A percentile compares a stretch with the other conserved stretches of the same genome.
These are phyloP conservation scores for Pomacea canaliculata DNA, from an alignment of 2,888 invertebrate species.

Conservation along the genomic window DNA sequence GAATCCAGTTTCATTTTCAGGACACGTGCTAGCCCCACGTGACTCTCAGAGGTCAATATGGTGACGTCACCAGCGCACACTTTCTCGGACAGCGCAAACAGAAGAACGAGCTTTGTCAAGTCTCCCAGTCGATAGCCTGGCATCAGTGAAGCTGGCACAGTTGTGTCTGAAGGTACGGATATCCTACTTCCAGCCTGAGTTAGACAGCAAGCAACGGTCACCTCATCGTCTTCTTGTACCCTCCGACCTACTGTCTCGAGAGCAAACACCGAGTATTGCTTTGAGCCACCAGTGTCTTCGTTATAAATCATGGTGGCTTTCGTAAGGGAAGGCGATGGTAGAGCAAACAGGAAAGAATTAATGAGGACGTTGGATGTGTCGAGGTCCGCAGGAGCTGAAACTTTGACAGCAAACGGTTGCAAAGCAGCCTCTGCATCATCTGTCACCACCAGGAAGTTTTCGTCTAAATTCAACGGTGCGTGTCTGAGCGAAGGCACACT, in stretches of 20 bases:
- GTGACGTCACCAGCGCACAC: neutral
- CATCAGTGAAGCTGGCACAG: slow-evolving; percentile 9
- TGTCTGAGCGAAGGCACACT: slow-evolving; percentile 16
- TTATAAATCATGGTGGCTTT: slow-evolving; percentile 19
- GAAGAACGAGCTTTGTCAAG: slow-evolving; percentile 25
- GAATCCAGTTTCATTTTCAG: slow-evolving; percentile 12
- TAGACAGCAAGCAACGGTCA: slow-evolving; percentile 22
- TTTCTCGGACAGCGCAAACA: slow-evolving; percentile 16
- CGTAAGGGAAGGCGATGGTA: slow-evolving; percentile 8
- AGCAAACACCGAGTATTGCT: slow-evolving; percentile 21
- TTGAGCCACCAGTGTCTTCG: slow-evolving; percentile 3
- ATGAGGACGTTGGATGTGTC: neutral
- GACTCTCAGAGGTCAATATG: slow-evolving; percentile 21
- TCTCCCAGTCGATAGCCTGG: slow-evolving; percentile 27
- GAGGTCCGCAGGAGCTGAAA: neutral
- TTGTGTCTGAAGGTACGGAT: slow-evolving; percentile 7
- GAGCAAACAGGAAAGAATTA: neutral
- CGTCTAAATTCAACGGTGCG: slow-evolving; percentile 16
- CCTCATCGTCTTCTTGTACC: neutral
- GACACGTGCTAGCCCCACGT: slow-evolving; percentile 3
- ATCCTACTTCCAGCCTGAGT: slow-evolving; percentile 15
- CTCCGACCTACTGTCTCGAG: slow-evolving; percentile 12
- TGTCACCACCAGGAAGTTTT: slow-evolving; percentile 7
- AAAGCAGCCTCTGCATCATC: neutral
- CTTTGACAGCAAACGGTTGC: neutral